Evolutionary conservation across 2,113 vertebrate genomes (phyloP), one percentile per base, ranked within the genome.

Genomic region (Cepphus grylle): DNA sequence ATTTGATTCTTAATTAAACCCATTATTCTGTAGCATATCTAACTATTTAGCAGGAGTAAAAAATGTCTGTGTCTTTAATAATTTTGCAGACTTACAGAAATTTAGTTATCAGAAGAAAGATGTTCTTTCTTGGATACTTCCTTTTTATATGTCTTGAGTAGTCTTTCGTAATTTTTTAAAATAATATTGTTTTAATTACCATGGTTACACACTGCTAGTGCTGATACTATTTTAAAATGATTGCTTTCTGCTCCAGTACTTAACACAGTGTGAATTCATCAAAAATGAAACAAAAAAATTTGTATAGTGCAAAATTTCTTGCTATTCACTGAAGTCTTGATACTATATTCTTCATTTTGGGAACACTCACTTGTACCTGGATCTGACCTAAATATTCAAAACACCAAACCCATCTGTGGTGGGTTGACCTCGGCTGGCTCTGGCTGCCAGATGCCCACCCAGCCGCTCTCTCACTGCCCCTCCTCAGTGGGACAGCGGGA

Each of bases 111-210:
- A 26, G 72, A 73, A 93, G 93, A 96, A 93, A 70, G 69, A 92
- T 93, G 62, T 93, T 91, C 38, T 81, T 73, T 92, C 69, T 96
- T 43, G n/a, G 52, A 40, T 94, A 82, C 32, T 94, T 78, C n/a
- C 16, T 97, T 95, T 92, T 94, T 61, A 72, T 86, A 49, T 79
- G 56, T 93, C 81, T 94, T 86, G 47, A 97, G 81, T 95, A 81
- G 81, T 86, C 93, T 91, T 91, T 76, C 94, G 83, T 97, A 71
- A 82, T 90, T 96, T 87, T 87, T 78, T 34, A 50, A 93, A 90
- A 88, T 56, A 67, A 67, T 86, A 80, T 93, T 96, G 76, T 93
- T 91, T 96, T 97, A 97, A 97, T 97, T 96, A 88, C 50, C 74
- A 34, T 94, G 73, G 82, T 63, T 93, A 67, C 66, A 58, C 45